Percentiles rank a stretch among this genome's conserved stretches.
Evolutionary conservation across 1,140 invertebrate genomes (phyloP).

Genomic region (Drosophila elegans): DNA sequence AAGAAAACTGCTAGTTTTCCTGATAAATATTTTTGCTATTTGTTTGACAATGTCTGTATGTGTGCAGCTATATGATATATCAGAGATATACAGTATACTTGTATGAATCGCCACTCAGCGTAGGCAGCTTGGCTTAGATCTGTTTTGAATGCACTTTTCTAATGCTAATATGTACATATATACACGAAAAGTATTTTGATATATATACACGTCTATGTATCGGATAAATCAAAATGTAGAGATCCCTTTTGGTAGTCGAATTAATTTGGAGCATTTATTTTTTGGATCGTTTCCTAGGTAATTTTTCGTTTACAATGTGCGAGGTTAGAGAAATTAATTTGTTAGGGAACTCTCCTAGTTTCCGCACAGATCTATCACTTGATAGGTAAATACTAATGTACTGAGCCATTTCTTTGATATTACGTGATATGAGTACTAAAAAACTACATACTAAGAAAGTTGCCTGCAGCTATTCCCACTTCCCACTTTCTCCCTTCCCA

Average conservation of each 20-base stretch:
- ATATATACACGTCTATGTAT: conserved; percentile 47
- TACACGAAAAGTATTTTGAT: conserved; percentile 40
- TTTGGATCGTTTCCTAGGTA: conserved; percentile 37
- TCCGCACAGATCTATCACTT: conserved; percentile 31
- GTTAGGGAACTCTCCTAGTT: conserved; percentile 6
- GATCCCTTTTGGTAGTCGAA: conserved; percentile 55
- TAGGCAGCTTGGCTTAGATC: conserved; percentile 73
- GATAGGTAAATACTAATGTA: conserved; percentile 66
- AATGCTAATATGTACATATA: conserved; percentile 58
- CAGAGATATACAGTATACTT: conserved; percentile 40
- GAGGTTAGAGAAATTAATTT: conserved; percentile 21
- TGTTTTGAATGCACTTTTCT: conserved; percentile 74
- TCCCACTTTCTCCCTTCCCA: conserved; percentile 14
- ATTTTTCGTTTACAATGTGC: conserved; percentile 35
- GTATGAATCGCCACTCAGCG: conserved; percentile 43
- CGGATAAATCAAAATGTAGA: conserved; percentile 44
- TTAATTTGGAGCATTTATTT: conserved; percentile 61
- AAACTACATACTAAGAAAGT: conserved; percentile 71
- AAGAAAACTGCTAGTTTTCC: background rate
- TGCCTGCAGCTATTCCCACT: conserved; percentile 55
- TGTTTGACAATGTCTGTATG: conserved; percentile 6
- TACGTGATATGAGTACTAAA: conserved; percentile 77
- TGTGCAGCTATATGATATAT: conserved; percentile 4
- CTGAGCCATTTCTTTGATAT: conserved; percentile 78
- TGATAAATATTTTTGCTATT: background rate